Percentiles rank a stretch among this genome's conserved stretches.
phyloP scores from a whole-genome alignment of 2,797 vertebrate genomes.

The Takifugu rubripes region DNA sequence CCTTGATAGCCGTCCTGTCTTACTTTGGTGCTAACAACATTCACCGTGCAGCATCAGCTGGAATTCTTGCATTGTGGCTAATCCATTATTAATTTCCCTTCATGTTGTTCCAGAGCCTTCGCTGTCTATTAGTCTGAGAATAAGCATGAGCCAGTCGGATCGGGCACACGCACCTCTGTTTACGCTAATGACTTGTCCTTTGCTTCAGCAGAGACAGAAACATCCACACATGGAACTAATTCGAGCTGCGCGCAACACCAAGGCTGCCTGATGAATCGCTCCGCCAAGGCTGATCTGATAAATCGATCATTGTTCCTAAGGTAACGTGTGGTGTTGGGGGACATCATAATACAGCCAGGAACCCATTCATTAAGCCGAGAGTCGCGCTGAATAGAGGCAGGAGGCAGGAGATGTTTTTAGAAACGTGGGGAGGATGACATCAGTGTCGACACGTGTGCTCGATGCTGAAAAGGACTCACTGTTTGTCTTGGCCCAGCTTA shows the following conservation, averaged over 20 bases:
- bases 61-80: slow-evolving; percentile 31
- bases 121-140: slow-evolving; percentile 40
- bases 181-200: slow-evolving; percentile 45
- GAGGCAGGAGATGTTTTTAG: slow-evolving; percentile 12
- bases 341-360: no score
- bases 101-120: slow-evolving; percentile 32
- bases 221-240: slow-evolving; percentile 59
- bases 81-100: slow-evolving; percentile 42
- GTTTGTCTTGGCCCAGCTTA: slow-evolving; percentile 41
- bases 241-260: slow-evolving; percentile 13
- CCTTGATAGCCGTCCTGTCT: slow-evolving; percentile 3
- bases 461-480: slow-evolving; percentile 28
- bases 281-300: slow-evolving; percentile 27
- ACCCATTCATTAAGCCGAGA: background rate
- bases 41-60: slow-evolving; percentile 31
- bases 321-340: slow-evolving; percentile 33
- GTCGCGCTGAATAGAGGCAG: background rate
- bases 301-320: slow-evolving; percentile 48
- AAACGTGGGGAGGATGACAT: slow-evolving; percentile 41
- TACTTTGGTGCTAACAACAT: slow-evolving; percentile 33
- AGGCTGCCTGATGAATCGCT: slow-evolving; percentile 12
- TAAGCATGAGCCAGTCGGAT: slow-evolving; percentile 24
- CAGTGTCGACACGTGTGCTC: slow-evolving; percentile 38
- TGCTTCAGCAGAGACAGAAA: slow-evolving; percentile 5
- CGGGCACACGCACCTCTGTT: slow-evolving; percentile 35